phyloP scores from a whole-genome alignment of 2,113 vertebrate genomes.

The Ploceus nigricollis region DNA sequence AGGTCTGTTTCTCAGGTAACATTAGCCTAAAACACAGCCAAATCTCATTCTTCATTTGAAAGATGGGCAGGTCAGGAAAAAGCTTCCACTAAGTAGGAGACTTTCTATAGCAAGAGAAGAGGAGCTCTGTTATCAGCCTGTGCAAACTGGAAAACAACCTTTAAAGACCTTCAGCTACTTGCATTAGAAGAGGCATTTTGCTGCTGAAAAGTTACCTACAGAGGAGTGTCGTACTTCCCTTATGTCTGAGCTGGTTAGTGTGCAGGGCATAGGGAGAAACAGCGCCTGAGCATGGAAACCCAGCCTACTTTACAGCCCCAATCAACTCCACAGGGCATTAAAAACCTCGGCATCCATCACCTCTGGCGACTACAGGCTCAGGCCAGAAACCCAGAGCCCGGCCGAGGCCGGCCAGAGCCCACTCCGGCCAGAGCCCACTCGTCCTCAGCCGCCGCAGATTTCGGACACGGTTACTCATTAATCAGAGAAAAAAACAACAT shows the following conservation, averaged over 20 bases:
- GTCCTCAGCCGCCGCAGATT: neutral
- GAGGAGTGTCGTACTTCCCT: rapidly evolving
- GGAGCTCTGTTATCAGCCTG: neutral
- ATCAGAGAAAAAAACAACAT: neutral
- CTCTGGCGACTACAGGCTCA: too few relatives aligned
- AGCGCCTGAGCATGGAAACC: rapidly evolving
- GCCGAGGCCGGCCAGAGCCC: neutral
- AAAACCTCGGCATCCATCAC: neutral
- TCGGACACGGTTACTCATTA: neutral
- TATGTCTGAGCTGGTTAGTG: neutral
- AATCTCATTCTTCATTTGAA: neutral
- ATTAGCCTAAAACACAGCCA: neutral
- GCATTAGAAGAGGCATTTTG: rapidly evolving
- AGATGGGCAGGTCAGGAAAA: neutral
- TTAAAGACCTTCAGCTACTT: neutral
- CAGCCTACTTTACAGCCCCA: neutral
- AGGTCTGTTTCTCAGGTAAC: neutral
- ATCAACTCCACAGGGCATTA: neutral
- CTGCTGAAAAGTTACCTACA: neutral
- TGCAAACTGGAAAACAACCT: neutral
- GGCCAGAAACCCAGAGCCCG: neutral
- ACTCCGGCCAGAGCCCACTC: neutral
- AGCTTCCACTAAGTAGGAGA: neutral
- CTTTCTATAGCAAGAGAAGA: neutral
- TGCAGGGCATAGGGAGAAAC: rapidly evolving